Percentiles rank a stretch among this genome's conserved stretches.
Conservation (phyloP, 2,113 vertebrate species). For the Sinosuthora webbiana region DNA sequence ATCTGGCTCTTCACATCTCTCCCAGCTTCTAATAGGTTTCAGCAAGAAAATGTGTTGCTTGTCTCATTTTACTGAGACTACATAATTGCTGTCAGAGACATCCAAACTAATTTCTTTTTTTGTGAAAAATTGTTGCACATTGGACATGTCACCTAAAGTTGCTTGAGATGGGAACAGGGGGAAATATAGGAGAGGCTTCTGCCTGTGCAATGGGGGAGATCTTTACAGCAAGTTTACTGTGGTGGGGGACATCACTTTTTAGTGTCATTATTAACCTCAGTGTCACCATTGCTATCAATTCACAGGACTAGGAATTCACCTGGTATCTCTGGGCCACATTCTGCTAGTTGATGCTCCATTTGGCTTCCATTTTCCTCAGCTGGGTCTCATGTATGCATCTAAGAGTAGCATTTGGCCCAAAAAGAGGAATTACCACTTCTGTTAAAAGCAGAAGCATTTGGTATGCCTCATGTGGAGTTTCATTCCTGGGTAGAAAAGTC, state of each 20-base stretch:
- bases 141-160: neutral
- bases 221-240: neutral
- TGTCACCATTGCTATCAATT: neutral
- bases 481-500: neutral
- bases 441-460: neutral
- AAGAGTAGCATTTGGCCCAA: neutral
- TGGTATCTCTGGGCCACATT: neutral
- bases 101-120: neutral
- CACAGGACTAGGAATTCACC: neutral
- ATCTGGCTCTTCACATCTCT: neutral
- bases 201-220: neutral
- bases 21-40: neutral
- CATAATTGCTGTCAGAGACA: neutral
- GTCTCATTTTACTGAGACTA: neutral
- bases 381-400: neutral
- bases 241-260: neutral
- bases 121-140: neutral
- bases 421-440: slow-evolving; percentile 2
- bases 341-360: neutral
- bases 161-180: neutral
- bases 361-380: neutral
- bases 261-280: neutral
- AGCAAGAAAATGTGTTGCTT: neutral
- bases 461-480: neutral
- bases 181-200: neutral